Base-by-base conservation (phyloP, 2,797 vertebrate genomes). In the Anniella stebbinsi region DNA sequence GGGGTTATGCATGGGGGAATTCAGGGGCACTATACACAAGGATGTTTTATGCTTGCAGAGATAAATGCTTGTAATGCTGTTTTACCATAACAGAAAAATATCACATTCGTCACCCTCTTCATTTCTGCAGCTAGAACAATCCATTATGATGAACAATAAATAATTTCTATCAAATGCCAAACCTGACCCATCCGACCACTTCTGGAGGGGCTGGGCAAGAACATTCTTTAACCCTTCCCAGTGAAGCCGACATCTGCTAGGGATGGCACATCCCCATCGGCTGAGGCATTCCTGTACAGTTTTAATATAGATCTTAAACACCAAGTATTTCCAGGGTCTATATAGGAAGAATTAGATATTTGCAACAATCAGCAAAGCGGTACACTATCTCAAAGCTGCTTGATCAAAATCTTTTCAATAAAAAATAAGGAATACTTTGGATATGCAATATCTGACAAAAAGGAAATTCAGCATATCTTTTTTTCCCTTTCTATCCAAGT, bases 1-100 rank as follows among this genome's bases (percentile, higher is more conserved):
- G 0, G 41, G 57, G 72, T 88, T 0, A 0, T 0, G 21, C 33
- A 10, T 88, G 80, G 38, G 90, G 93, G 66, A 21, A 85, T 84
- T 76, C 0, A 0, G 25, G 75, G 92, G 88, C 89, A 76, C 88
- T 0, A 0, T 88, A 91, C 91, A 84, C 6, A 0, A 41, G 73
- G 90, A 92, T 87, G 69, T 84, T 89, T 87, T 86, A 89, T 89
- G 90, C 90, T 89, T 76, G 75, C 75, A 70, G 87, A 87, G 63
- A 88, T 84, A 84, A 72, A 84, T 86, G 75, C 76, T 88, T 84
- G 36, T 72, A 87, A 88, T 57, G 28, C 51, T 92, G 72, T 90
- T 92, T 92, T 88, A 80, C 89, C 87, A 88, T 88, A 92, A 84
- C 92, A 92, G 92, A 81, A 90, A 86, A 88, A 84, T 87, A 82